Conservation (phyloP, 1,140 invertebrate genomes). For the Gryllus bimaculatus region DNA sequence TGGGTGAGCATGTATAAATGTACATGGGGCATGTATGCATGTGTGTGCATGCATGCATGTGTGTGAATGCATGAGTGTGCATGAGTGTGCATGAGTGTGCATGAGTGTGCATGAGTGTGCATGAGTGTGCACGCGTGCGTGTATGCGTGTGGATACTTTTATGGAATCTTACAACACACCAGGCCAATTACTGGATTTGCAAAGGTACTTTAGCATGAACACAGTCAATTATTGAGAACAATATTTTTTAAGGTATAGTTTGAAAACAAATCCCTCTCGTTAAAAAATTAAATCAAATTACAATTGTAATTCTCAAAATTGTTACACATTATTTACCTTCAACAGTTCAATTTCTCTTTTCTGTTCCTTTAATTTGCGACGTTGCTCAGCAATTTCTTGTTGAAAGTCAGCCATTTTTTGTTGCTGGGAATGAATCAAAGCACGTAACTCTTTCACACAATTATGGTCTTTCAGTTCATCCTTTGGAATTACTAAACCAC, state of each 20-base stretch:
- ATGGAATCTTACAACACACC: too few relatives aligned
- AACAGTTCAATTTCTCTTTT: constrained; percentile 78
- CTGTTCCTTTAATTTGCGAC: constrained; percentile 78
- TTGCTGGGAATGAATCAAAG: constrained; percentile 75
- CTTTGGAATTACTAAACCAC: constrained; percentile 87
- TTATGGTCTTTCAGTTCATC: constrained; percentile 92
- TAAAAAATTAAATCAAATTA: constrained; percentile 7
- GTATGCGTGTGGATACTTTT: too few relatives aligned
- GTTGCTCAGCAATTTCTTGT: constrained; percentile 73
- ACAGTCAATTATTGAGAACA: neutral
- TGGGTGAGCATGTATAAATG: neutral
- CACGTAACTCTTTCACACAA: constrained; percentile 78
- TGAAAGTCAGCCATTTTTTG: constrained; percentile 77
- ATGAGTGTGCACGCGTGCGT: too few relatives aligned
- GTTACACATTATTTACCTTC: constrained; percentile 45
- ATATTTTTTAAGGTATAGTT: too few relatives aligned
- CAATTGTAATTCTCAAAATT: neutral
- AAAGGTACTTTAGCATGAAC: neutral
- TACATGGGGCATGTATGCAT: too few relatives aligned
- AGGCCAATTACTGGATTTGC: too few relatives aligned
- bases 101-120: too few relatives aligned
- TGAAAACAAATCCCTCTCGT: too few relatives aligned
- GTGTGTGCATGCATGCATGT: too few relatives aligned
- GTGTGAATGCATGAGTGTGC: too few relatives aligned
- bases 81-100: too few relatives aligned